Base-by-base conservation (phyloP, 1,140 invertebrate species). In the Propsilocerus akamusi region DNA sequence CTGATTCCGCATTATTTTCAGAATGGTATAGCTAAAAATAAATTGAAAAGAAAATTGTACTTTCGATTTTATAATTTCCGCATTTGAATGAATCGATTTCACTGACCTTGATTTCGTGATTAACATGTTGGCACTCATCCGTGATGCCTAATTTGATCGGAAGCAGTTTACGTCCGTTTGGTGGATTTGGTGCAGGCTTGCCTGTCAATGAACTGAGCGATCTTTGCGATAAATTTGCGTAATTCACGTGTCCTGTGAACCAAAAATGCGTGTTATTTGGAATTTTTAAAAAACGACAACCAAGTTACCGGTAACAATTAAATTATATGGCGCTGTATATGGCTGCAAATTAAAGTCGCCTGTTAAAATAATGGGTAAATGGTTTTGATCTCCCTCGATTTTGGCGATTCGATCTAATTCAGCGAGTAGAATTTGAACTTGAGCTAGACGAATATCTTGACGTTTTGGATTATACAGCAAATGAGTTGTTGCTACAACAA, bases 401-500 rank as follows among this genome's bases (percentile, higher is more conserved):
- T 46, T 12, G n/a, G 12, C 23, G 10, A n/a, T 12, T 53, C 77
- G 71, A 51, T 91, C 83, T 10, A 97, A 69, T 67, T 93, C 87
- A 1, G 83, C 77, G 12, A 96, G 66, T 4, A 96, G 64, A 30
- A 89, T 58, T 58, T 83, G 76, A 20, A 77, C 68, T 66, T 97
- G 94, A 0, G 86, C 90, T 14, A 95, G 68, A 58, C 91, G 78
- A 0, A 96, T 77, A 65, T 97, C 92, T 22, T 83, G 77, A 24
- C 93, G 67, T 57, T 70, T 79, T 0, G 88, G 89, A 72, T 97
- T 97, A 61, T 85, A 97, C 5, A 97, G 67, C n/a, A 97, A 69
- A 69, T 97, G 94, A 0, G 93, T 97, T 4, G 88, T 97, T 5
- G 87, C 88, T 0, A 97, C 74, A 24, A 87, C 73, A 47, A 91